Percentiles rank a stretch among this genome's conserved stretches.
These are phyloP conservation scores for Phymastichus coffea DNA, from an alignment of 1,140 invertebrate genomes.

Conservation along the genomic window DNA sequence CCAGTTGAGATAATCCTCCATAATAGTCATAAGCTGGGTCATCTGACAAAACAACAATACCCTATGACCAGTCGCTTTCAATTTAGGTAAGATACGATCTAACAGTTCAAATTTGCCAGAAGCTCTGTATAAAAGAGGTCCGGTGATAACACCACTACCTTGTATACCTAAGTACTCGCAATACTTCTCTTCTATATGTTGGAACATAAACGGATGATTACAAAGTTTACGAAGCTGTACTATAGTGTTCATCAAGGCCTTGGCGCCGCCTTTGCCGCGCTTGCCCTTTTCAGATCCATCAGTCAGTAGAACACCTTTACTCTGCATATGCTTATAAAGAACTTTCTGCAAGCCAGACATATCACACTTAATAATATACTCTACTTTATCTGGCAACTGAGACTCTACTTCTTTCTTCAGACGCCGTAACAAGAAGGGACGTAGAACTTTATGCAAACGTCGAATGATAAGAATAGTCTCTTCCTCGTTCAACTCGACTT, in stretches of 20 bases:
- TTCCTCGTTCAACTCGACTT: conserved; percentile 98
- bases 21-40: conserved; percentile 98
- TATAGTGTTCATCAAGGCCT: conserved; percentile 99
- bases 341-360: conserved; percentile 95
- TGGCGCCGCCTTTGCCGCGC: conserved; percentile 90
- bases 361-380: conserved; percentile 99
- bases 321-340: conserved; percentile 85
- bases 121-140: conserved; percentile 88
- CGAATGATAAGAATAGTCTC: conserved; percentile 99
- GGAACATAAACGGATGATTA: conserved; percentile 99
- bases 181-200: conserved; percentile 97
- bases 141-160: conserved; percentile 70
- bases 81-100: conserved; percentile 95
- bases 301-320: conserved; percentile 89
- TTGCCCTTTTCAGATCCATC: conserved; percentile 95
- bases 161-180: conserved; percentile 80
- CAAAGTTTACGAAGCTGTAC: conserved; percentile 97
- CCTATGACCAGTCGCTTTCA: conserved; percentile 87
- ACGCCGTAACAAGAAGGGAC: conserved; percentile 93
- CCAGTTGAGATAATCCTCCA: conserved; percentile 96
- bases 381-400: conserved; percentile 97
- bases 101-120: conserved; percentile 98
- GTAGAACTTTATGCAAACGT: conserved; percentile 96
- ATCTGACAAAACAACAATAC: conserved; percentile 99
- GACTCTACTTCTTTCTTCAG: conserved; percentile 99